Conservation (phyloP, 53 echinoderm and acorn worm genomes). For the Antedon mediterranea region DNA sequence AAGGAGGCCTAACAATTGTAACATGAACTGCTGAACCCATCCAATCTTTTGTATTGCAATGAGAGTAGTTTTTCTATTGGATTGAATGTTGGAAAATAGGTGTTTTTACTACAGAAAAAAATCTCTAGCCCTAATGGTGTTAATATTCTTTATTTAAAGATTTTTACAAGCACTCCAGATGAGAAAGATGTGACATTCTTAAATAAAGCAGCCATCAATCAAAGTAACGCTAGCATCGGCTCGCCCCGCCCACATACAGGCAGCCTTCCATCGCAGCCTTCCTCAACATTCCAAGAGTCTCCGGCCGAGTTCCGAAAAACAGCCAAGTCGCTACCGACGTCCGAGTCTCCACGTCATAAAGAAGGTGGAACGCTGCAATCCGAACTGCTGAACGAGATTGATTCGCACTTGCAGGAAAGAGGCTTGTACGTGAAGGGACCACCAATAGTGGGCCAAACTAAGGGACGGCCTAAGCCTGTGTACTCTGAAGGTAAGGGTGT, state of each 20-base stretch:
- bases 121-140: too few species aligned
- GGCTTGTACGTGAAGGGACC: not conserved
- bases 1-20: too few species aligned
- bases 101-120: too few species aligned
- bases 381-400: not conserved
- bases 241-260: slow-evolving; percentile 48
- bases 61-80: too few species aligned
- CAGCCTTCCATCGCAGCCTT: slow-evolving; percentile 41
- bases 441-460: not conserved
- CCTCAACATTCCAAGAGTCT: slow-evolving; percentile 47
- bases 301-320: slow-evolving; percentile 39
- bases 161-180: slow-evolving; percentile 79
- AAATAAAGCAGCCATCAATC: not conserved
- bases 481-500: not conserved
- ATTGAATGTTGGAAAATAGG: too few species aligned
- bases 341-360: slow-evolving; percentile 15
- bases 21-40: too few species aligned
- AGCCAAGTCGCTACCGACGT: slow-evolving; percentile 12
- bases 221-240: not conserved
- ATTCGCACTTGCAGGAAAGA: not conserved
- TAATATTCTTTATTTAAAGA: slow-evolving; percentile 25
- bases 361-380: not conserved
- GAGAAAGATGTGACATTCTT: slow-evolving; percentile 10
- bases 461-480: not conserved
- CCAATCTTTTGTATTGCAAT: too few species aligned